Evolutionary conservation across 2,113 vertebrate genomes (phyloP).

Genomic region (Lates calcarifer): DNA sequence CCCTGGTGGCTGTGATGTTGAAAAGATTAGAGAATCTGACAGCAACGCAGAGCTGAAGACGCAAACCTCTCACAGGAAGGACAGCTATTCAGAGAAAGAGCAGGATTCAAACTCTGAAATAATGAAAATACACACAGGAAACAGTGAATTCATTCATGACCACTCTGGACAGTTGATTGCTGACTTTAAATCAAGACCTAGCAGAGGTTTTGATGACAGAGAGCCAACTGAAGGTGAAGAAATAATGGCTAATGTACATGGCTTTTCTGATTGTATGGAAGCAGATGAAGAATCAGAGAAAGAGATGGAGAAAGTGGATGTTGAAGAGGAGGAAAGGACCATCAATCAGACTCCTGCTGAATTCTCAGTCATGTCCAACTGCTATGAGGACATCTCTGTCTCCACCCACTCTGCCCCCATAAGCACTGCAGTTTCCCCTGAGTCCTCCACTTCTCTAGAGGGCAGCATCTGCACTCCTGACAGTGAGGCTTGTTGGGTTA

Average conservation of each 20-base stretch:
- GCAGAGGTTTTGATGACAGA: not conserved
- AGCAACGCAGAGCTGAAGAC: slow-evolving; percentile 10
- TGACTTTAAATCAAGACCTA: not conserved
- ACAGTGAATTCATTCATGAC: not conserved
- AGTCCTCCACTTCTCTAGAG: slow-evolving; percentile 51
- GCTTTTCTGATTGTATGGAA: slow-evolving; percentile 5
- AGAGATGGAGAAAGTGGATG: not conserved
- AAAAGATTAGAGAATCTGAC: slow-evolving; percentile 3
- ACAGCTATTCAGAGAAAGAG: not conserved
- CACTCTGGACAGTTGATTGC: not conserved
- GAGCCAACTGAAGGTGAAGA: not conserved
- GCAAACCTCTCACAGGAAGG: slow-evolving; percentile 21
- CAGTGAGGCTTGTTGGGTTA: not conserved
- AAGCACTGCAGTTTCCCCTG: not conserved
- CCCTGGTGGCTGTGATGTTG: slow-evolving; percentile 6
- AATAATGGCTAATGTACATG: not conserved
- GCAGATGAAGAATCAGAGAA: slow-evolving; percentile 1
- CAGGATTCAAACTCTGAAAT: slow-evolving; percentile 19
- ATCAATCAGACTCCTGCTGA: not conserved
- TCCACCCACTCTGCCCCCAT: not conserved
- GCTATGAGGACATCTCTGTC: slow-evolving; percentile 13
- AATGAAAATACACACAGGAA: not conserved
- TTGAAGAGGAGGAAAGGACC: not conserved
- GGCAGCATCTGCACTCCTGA: slow-evolving; percentile 49
- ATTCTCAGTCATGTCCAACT: not conserved